Conservation (phyloP, 2,797 vertebrate genomes). For the Leucoraja ocellata region DNA sequence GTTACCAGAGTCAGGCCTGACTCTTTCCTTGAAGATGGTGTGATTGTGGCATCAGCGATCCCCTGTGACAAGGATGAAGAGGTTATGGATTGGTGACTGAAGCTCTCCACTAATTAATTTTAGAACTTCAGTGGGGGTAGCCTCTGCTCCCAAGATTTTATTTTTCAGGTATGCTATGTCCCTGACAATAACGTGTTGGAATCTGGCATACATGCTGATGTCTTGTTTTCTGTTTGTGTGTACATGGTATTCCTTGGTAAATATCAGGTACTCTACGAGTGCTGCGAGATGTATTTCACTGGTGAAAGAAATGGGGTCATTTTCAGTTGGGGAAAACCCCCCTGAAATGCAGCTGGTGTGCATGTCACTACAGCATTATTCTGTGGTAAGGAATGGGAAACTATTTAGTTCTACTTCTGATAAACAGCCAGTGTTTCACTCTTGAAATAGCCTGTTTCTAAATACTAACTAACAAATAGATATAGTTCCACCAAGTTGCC, state of each 20-base stretch:
- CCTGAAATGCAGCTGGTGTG: background rate
- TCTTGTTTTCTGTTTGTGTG: background rate
- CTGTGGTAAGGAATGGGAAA: background rate
- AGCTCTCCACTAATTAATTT: too few relatives aligned
- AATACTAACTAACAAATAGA: background rate
- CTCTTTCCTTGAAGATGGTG: too few relatives aligned
- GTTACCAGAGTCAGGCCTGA: too few relatives aligned
- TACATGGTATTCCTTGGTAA: background rate
- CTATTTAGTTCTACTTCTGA: background rate
- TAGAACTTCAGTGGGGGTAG: too few relatives aligned
- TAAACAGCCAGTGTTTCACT: background rate
- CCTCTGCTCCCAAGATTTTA: too few relatives aligned
- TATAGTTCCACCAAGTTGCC: background rate
- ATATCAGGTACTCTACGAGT: background rate
- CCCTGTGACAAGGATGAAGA: too few relatives aligned
- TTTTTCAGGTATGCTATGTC: too few relatives aligned
- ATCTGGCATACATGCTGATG: background rate
- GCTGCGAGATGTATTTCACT: background rate
- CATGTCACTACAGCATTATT: background rate
- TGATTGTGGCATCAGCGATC: too few relatives aligned
- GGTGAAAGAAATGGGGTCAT: too few relatives aligned
- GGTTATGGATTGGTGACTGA: too few relatives aligned
- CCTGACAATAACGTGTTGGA: background rate
- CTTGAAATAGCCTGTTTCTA: background rate
- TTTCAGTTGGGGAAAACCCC: background rate